A percentile compares a stretch with the other conserved stretches of the same genome.
These are phyloP conservation scores for Dasypogon diadema DNA, from an alignment of 2,888 invertebrate species.

Conservation along the genomic window DNA sequence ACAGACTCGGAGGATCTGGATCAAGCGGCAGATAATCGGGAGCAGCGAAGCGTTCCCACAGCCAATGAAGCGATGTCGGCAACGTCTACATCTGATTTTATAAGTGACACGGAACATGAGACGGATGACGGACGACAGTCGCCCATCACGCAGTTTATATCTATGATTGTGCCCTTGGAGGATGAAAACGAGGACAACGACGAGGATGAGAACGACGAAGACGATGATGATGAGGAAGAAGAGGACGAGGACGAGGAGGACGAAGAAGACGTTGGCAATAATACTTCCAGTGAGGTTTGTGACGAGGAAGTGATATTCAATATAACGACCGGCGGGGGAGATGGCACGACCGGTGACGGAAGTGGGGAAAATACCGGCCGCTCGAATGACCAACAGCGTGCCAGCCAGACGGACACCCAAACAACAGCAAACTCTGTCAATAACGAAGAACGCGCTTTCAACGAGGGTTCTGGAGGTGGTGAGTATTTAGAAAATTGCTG, in stretches of 20 bases:
- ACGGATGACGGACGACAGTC: constrained; percentile 42
- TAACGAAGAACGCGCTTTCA: constrained; percentile 11
- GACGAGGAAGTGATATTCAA: constrained; percentile 45
- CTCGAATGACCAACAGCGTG: constrained; percentile 20
- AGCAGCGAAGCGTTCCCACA: not conserved
- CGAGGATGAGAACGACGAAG: constrained; percentile 52
- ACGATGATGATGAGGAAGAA: constrained; percentile 51
- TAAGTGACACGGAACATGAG: constrained; percentile 48
- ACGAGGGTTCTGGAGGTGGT: constrained; percentile 41
- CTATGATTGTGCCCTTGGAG: constrained; percentile 22
- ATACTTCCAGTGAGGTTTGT: constrained; percentile 52
- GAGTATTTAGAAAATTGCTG: too few relatives aligned
- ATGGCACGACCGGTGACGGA: not conserved
- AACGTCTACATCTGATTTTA: constrained; percentile 36
- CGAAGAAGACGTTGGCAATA: constrained; percentile 53
- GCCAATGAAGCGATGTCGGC: constrained; percentile 43
- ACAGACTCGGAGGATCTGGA: not conserved
- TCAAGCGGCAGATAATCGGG: not conserved
- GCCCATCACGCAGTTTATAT: constrained; percentile 18
- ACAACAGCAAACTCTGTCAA: not conserved
- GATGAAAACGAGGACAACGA: constrained; percentile 40
- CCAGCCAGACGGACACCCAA: constrained; percentile 2
- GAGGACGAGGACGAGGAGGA: constrained; percentile 52
- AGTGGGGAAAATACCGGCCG: not conserved
- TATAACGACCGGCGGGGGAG: constrained; percentile 9